Conservation (phyloP, 2,113 vertebrate species). For the Plestiodon gilberti region DNA sequence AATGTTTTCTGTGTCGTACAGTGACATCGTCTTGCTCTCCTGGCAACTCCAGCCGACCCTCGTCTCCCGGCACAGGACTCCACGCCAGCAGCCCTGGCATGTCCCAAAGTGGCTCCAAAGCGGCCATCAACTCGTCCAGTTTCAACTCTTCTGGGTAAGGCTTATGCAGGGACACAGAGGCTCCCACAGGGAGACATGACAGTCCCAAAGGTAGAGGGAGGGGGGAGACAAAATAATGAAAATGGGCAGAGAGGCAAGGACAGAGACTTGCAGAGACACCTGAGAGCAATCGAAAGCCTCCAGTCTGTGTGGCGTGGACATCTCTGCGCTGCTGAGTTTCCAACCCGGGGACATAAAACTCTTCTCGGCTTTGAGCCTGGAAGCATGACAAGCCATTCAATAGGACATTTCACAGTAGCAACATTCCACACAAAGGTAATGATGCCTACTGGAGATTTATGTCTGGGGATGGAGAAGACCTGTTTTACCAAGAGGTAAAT, state of each 20-base stretch:
- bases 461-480: no score
- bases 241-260: not conserved
- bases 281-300: not conserved
- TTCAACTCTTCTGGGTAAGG: conserved; percentile 84
- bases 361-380: no score
- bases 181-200: not conserved
- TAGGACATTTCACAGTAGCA: not conserved
- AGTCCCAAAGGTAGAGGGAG: not conserved
- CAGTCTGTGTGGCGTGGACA: not conserved
- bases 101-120: conserved; percentile 80
- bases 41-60: conserved; percentile 79
- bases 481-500: no score
- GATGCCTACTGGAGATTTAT: not conserved
- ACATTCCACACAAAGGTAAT: not conserved
- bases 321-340: not conserved
- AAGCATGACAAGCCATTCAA: not conserved
- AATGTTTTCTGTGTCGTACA: conserved; percentile 54
- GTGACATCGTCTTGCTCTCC: conserved; percentile 83
- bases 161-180: accelerated
- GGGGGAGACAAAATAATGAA: not conserved
- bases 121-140: conserved; percentile 72
- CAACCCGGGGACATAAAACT: not conserved
- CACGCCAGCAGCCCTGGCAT: conserved; percentile 75
- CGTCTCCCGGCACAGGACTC: conserved; percentile 76
- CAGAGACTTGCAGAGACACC: not conserved